These are phyloP conservation scores for Drosophila yooni DNA, from an alignment of 2,888 invertebrate species.

Conservation along the genomic window DNA sequence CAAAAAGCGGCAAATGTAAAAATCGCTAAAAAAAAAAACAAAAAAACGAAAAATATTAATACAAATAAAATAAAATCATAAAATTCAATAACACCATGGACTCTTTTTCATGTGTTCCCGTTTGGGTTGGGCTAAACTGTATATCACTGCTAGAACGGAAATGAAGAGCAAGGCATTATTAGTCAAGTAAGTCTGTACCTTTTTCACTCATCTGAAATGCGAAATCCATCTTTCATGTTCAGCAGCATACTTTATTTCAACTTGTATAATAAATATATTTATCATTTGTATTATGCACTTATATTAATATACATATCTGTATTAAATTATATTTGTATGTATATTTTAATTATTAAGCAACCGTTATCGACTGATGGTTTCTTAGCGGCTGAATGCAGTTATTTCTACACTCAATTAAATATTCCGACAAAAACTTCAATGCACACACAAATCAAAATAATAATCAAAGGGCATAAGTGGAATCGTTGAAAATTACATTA, in stretches of 20 bases:
- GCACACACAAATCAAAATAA: constrained; percentile 16
- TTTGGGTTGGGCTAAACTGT: neutral
- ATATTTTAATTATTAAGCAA: constrained; percentile 19
- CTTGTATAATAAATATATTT: constrained; percentile 64
- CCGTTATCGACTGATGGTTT: constrained; percentile 17
- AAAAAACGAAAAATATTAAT: constrained; percentile 64
- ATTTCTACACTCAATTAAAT: constrained; percentile 54
- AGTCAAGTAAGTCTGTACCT: constrained; percentile 5
- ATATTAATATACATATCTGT: constrained; percentile 18
- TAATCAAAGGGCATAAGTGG: constrained; percentile 15
- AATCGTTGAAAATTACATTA: constrained; percentile 11
- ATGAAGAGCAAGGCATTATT: constrained; percentile 10
- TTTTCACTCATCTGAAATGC: neutral
- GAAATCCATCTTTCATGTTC: constrained; percentile 18
- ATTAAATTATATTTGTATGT: constrained; percentile 15
- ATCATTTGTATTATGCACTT: constrained; percentile 30
- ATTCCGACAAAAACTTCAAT: constrained; percentile 29
- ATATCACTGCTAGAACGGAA: neutral
- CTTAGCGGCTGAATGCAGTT: constrained; percentile 58
- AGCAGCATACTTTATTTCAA: constrained; percentile 58
- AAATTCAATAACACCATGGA: constrained; percentile 46
- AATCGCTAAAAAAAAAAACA: constrained; percentile 58
- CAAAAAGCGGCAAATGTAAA: constrained; percentile 54
- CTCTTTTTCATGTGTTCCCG: constrained; percentile 6
- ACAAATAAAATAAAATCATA: constrained; percentile 68